phyloP scores from a whole-genome alignment of 2,797 vertebrate genomes.

The Malacoraja senta region DNA sequence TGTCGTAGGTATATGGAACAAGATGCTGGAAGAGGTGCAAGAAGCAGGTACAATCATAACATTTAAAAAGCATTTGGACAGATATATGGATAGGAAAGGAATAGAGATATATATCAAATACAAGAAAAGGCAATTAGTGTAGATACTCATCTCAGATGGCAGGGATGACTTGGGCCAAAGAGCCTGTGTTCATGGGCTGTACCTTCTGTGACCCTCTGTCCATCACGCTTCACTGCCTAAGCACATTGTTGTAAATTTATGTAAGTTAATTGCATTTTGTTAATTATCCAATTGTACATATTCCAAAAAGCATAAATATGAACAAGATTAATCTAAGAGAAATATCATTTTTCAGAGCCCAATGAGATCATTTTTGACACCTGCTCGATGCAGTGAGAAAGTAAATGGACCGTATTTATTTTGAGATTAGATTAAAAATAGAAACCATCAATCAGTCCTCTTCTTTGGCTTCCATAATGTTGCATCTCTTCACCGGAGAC shows the following conservation, averaged over 20 bases:
- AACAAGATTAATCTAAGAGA: neutral
- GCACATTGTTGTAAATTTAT: neutral
- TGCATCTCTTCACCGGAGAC: neutral
- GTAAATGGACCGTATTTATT: neutral
- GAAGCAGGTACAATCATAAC: no score
- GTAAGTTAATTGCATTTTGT: neutral
- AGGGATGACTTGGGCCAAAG: no score
- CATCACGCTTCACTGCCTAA: neutral
- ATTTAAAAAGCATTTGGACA: no score
- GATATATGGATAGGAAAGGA: no score
- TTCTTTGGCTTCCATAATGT: neutral
- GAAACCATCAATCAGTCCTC: neutral
- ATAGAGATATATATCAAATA: no score
- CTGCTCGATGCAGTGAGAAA: neutral
- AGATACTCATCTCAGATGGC: no score
- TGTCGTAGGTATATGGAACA: no score
- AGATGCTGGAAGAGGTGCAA: no score
- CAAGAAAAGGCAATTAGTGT: no score
- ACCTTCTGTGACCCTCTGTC: no score
- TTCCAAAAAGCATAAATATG: neutral
- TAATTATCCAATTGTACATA: neutral
- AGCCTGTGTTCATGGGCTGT: no score
- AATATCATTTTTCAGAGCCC: neutral
- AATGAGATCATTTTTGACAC: neutral
- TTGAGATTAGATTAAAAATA: neutral